These are phyloP conservation scores for Drosophila buzzatii DNA, from an alignment of 2,888 invertebrate genomes.

Conservation along the genomic window DNA sequence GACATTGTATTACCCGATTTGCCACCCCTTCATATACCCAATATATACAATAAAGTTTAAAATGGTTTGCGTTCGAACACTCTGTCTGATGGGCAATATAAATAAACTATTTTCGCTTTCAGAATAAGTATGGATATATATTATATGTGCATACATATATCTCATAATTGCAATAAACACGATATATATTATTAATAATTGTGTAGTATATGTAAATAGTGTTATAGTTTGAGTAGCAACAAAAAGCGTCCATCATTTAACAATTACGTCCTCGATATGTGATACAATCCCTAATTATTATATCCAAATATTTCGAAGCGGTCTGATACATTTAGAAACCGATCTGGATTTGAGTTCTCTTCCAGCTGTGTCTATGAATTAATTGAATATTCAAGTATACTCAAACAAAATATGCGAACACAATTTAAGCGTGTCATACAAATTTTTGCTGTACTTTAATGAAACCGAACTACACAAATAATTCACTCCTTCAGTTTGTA, in stretches of 20 bases:
- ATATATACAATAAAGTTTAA: no score
- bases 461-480: not conserved
- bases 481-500: not conserved
- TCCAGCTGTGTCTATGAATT: not conserved
- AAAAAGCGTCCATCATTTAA: slow-evolving; percentile 7
- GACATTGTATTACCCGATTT: not conserved
- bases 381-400: not conserved
- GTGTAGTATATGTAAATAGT: not conserved
- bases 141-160: not conserved
- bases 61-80: no score
- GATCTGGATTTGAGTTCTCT: not conserved
- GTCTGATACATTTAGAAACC: not conserved
- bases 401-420: not conserved
- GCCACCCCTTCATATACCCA: not conserved
- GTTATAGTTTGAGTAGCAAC: not conserved
- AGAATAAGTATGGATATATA: no score
- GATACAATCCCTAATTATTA: slow-evolving; percentile 26
- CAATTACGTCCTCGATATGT: slow-evolving; percentile 43
- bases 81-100: no score
- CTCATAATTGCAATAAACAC: not conserved
- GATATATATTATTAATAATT: not conserved
- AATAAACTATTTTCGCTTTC: no score
- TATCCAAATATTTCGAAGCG: slow-evolving; percentile 6
- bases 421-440: not conserved
- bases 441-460: slow-evolving; percentile 33